A percentile compares a stretch with the other conserved stretches of the same genome.
Evolutionary conservation across 2,888 invertebrate genomes (phyloP).

Genomic region (Ormyrus pomaceus): DNA sequence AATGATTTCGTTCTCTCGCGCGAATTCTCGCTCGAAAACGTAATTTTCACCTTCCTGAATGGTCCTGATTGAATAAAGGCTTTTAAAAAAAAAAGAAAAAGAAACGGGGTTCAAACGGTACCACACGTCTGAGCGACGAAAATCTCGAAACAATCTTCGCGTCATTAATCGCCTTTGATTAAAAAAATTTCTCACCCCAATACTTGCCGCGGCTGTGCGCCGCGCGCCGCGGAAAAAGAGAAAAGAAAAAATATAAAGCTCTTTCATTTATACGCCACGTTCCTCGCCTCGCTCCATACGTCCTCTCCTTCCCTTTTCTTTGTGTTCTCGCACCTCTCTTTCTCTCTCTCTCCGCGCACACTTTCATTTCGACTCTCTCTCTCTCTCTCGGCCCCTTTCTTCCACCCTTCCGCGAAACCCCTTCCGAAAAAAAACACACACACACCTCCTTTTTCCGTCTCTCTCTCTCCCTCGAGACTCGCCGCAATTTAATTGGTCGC

Average conservation of each 20-base stretch:
- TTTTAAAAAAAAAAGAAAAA: too few species aligned
- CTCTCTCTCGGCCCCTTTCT: constrained; percentile 30
- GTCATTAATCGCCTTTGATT: constrained; percentile 46
- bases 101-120: too few species aligned
- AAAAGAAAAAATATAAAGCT: constrained; percentile 34
- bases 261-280: constrained; percentile 41
- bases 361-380: constrained; percentile 54
- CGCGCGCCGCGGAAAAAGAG: constrained; percentile 12
- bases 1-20: too few species aligned
- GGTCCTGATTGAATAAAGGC: too few species aligned
- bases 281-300: constrained; percentile 35
- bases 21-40: too few species aligned
- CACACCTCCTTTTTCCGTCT: constrained; percentile 43
- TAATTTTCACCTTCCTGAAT: too few species aligned
- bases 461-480: constrained; percentile 34
- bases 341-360: constrained; percentile 48
- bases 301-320: constrained; percentile 49
- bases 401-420: constrained; percentile 41
- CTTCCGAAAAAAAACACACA: constrained; percentile 57
- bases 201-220: neutral
- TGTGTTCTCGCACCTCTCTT: constrained; percentile 51
- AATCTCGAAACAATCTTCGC: neutral
- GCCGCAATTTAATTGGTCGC: constrained; percentile 72
- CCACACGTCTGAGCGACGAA: too few species aligned
- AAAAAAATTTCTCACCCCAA: constrained; percentile 43